Evolutionary conservation across 2,888 invertebrate genomes (phyloP).

Genomic region (Agrilus mali): DNA sequence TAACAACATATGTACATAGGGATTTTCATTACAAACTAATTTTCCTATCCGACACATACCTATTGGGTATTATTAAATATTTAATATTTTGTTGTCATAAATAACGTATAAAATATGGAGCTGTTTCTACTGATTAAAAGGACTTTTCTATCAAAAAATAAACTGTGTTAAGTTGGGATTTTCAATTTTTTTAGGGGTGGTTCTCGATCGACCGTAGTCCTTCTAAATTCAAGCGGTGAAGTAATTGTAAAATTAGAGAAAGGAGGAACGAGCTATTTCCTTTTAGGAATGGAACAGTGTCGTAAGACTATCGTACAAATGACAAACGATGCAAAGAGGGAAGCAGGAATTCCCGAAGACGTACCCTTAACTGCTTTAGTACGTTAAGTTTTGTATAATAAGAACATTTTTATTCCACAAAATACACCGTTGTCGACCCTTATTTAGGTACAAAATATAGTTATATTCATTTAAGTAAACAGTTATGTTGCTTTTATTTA

Average conservation of each 20-base stretch:
- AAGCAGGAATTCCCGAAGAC: constrained; percentile 45
- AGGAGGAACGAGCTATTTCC: constrained; percentile 72
- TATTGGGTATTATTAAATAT: too few species aligned
- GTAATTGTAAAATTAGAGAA: constrained; percentile 55
- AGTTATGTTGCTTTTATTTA: neutral
- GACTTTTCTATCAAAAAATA: neutral
- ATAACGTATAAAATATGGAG: too few species aligned
- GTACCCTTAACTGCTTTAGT: constrained; percentile 56
- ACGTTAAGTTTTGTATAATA: constrained; percentile 27
- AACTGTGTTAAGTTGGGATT: neutral
- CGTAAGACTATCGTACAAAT: constrained; percentile 60
- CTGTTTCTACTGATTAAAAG: too few species aligned
- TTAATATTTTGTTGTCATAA: too few species aligned
- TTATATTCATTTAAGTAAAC: neutral
- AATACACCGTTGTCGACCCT: neutral
- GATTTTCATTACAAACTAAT: too few species aligned
- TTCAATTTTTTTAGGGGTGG: constrained; percentile 54
- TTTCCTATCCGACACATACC: too few species aligned
- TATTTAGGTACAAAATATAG: neutral
- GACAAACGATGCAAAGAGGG: constrained; percentile 51
- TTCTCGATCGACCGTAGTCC: constrained; percentile 68
- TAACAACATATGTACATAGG: too few species aligned
- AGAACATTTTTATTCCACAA: too few species aligned
- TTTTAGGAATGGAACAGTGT: constrained; percentile 71
- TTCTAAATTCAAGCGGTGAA: constrained; percentile 59